Conservation (phyloP, 2,888 invertebrate genomes). For the Eurytoma adleriae region DNA sequence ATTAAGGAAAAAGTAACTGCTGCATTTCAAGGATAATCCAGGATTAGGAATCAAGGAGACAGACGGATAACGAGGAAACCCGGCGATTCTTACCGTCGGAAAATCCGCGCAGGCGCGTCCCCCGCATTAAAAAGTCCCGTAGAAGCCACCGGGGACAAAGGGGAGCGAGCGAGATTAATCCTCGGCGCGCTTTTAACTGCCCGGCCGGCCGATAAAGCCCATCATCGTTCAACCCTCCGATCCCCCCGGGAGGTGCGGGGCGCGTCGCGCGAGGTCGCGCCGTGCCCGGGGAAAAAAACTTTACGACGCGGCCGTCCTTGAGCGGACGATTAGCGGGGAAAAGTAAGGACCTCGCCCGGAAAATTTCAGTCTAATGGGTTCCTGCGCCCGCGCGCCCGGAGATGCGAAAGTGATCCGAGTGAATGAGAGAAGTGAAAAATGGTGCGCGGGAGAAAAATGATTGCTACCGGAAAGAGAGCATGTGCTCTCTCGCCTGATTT, state of each 20-base stretch:
- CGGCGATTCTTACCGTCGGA: too few relatives aligned
- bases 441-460: constrained; percentile 6
- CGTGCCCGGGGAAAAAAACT: background rate
- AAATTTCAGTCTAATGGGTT: constrained; percentile 2
- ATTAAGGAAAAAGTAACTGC: constrained; percentile 15
- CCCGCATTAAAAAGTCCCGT: background rate
- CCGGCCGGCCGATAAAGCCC: background rate
- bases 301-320: background rate
- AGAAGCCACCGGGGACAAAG: background rate
- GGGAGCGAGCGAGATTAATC: background rate
- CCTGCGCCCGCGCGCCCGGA: background rate
- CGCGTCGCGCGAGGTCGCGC: too few relatives aligned
- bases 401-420: background rate
- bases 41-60: too few relatives aligned
- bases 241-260: too few relatives aligned
- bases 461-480: background rate
- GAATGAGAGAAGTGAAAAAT: constrained; percentile 12
- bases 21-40: constrained; percentile 34
- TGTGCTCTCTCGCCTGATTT: too few relatives aligned
- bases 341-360: background rate
- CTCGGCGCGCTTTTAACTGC: background rate
- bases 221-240: too few relatives aligned
- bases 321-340: background rate
- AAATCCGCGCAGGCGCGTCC: background rate
- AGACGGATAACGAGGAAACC: too few relatives aligned